Percentiles rank a stretch among this genome's conserved stretches.
Evolutionary conservation across 2,113 vertebrate genomes (phyloP).

Genomic region (Spheniscus mendiculus): DNA sequence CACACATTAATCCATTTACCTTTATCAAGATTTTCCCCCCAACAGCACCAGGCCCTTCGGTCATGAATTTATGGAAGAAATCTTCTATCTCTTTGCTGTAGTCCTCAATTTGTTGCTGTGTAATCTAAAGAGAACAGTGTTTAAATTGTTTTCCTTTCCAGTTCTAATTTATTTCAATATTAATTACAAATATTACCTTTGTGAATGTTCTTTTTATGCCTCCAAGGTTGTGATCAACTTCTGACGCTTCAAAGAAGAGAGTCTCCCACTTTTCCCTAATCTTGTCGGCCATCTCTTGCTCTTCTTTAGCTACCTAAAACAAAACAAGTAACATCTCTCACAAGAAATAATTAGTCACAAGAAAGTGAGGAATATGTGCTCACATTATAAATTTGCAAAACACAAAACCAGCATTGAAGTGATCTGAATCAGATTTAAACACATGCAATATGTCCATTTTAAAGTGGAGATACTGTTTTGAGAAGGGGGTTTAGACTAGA

Average conservation of each 20-base stretch:
- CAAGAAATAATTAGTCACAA: not conserved
- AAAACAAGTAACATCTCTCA: not conserved
- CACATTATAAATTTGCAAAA: not conserved
- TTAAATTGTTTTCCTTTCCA: not conserved
- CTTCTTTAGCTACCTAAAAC: slow-evolving; percentile 78
- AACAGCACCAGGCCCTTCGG: slow-evolving; percentile 86
- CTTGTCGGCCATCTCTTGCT: slow-evolving; percentile 68
- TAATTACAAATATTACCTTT: slow-evolving; percentile 73
- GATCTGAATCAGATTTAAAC: not conserved
- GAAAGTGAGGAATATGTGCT: not conserved
- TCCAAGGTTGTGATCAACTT: slow-evolving; percentile 79
- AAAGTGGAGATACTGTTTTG: not conserved
- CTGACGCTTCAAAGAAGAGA: slow-evolving; percentile 79
- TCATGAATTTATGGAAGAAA: slow-evolving; percentile 83
- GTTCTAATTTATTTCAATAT: not conserved
- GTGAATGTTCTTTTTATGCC: slow-evolving; percentile 86
- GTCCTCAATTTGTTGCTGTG: slow-evolving; percentile 76
- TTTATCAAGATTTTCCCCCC: slow-evolving; percentile 88
- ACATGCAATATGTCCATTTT: not conserved
- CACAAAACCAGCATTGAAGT: not conserved
- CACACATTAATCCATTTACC: slow-evolving; percentile 69
- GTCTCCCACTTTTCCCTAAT: slow-evolving; percentile 80
- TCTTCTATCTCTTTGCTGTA: slow-evolving; percentile 75
- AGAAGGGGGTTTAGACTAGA: not conserved
- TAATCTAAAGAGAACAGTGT: slow-evolving; percentile 73